Evolutionary conservation across 53 echinoderm and acorn worm species (phyloP), one percentile per base, ranked within the genome.

Genomic region (Temnopleurus reevesii): DNA sequence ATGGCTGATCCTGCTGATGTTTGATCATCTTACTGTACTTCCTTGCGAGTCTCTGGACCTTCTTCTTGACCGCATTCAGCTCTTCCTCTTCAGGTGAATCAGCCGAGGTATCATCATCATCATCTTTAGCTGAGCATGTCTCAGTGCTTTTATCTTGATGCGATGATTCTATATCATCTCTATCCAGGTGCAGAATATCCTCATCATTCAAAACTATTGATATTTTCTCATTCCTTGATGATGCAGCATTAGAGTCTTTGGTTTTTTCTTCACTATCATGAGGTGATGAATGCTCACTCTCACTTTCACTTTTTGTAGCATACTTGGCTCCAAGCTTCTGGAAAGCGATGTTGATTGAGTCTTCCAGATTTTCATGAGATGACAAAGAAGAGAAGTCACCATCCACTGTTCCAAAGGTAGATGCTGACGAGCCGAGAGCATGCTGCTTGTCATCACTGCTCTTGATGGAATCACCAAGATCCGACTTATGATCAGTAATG

Each of bases 301-400:
- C 90, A 46, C 90, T 90, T 45, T 86, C 87, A 51, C 55, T 81
- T 56, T 64, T 90, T 46, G 89, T 45, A 55, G 92, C 89, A 89
- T 93, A 93, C 65, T 95, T 95, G 45, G 91, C 90, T 33, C 93
- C 95, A 0, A 95, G 83, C 47, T 81, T 60, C 46, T 92, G 91
- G 66, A 93, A 93, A 64, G 92, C 95, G 83, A 90, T 91, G 83
- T 92, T 93, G 43, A 97, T 89, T 53, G 93, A 90, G 17, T 97
- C 95, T 41, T 86, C 66, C 21, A 95, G 92, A 53, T 95, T 95
- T 77, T 97, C 97, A 57, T 95, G 90, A 61, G 94, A 94, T 44
- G 90, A 91, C 24, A 76, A 90, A 30, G 90, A 76, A 17, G 93
- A 89, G 8, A 91, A 81, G 23, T 63, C 76, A 41, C 90, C 94